Evolutionary conservation across 2,888 invertebrate species (phyloP).

Genomic region (Patella caerulea): DNA sequence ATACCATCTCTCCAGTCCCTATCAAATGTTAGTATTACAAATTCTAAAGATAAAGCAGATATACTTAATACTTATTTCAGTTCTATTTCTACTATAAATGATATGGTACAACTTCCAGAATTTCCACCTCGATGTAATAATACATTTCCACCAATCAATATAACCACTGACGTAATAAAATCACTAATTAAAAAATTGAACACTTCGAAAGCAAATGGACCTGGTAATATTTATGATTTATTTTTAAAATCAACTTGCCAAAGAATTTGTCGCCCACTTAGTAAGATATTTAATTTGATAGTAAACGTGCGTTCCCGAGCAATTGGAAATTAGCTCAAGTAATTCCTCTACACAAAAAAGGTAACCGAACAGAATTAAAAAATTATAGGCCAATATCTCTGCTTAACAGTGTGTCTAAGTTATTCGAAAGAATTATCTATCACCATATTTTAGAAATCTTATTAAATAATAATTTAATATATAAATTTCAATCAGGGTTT

Average conservation of each 20-base stretch:
- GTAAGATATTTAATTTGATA: too few relatives aligned
- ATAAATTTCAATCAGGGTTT: conserved; percentile 41
- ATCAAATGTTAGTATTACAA: too few relatives aligned
- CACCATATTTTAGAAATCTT: conserved; percentile 33
- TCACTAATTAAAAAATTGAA: not conserved
- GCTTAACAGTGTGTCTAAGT: conserved; percentile 32
- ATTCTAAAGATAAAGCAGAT: too few relatives aligned
- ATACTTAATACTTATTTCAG: too few relatives aligned
- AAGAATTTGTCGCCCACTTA: too few relatives aligned
- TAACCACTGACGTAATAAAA: too few relatives aligned
- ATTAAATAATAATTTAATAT: conserved; percentile 33
- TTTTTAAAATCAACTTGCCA: not conserved
- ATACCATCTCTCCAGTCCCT: too few relatives aligned
- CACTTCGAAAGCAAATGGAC: conserved; percentile 10
- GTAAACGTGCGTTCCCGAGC: conserved; percentile 24
- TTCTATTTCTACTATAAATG: too few relatives aligned
- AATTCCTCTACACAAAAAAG: conserved; percentile 40
- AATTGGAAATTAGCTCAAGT: conserved; percentile 40
- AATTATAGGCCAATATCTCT: conserved; percentile 44
- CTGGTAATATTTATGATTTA: not conserved
- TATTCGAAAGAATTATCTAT: conserved; percentile 38
- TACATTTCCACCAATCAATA: too few relatives aligned
- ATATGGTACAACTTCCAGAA: too few relatives aligned
- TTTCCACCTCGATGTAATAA: not conserved
- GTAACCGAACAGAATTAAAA: conserved; percentile 24